These are phyloP conservation scores for Pomacea maculata DNA, from an alignment of 1,140 invertebrate genomes.

Conservation along the genomic window DNA sequence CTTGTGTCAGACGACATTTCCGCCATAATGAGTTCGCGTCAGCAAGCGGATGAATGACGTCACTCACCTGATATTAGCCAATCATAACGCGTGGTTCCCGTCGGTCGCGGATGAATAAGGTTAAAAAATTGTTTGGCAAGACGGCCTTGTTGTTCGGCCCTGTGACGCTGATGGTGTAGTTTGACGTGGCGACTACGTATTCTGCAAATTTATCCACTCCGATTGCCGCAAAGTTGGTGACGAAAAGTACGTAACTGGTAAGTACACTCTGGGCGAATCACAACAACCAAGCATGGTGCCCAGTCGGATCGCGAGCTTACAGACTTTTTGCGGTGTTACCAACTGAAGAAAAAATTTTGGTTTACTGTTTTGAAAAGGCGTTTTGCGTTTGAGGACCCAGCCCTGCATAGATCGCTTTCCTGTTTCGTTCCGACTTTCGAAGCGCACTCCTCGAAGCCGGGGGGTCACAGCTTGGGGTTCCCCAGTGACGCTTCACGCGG, in stretches of 20 bases:
- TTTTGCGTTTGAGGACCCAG: slow-evolving; percentile 11
- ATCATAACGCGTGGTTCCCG: slow-evolving; percentile 23
- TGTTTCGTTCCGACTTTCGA: slow-evolving; percentile 7
- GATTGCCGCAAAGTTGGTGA: slow-evolving; percentile 90
- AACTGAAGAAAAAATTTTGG: slow-evolving; percentile 6
- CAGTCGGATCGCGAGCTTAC: background rate
- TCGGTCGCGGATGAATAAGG: slow-evolving; percentile 29
- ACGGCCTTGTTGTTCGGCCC: slow-evolving; percentile 58
- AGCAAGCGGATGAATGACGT: slow-evolving; percentile 40
- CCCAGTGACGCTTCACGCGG: slow-evolving; percentile 7
- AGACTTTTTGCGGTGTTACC: slow-evolving; percentile 13
- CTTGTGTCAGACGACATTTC: slow-evolving; percentile 20
- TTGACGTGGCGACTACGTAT: slow-evolving; percentile 95
- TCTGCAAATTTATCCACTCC: slow-evolving; percentile 87
- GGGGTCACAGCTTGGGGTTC: slow-evolving; percentile 6
- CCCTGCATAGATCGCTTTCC: slow-evolving; percentile 4
- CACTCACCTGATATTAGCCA: slow-evolving; percentile 34
- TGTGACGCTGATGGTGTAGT: slow-evolving; percentile 89
- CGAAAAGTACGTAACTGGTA: slow-evolving; percentile 94
- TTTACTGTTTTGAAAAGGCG: slow-evolving; percentile 19
- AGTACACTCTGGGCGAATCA: slow-evolving; percentile 71
- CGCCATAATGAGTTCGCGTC: slow-evolving; percentile 30
- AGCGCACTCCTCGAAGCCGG: slow-evolving; percentile 7
- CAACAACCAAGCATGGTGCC: slow-evolving; percentile 56
- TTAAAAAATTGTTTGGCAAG: slow-evolving; percentile 31